A percentile compares a stretch with the other conserved stretches of the same genome.
These are phyloP conservation scores for Marmota flaviventris DNA, from an alignment of 2,113 vertebrate species.

Conservation along the genomic window DNA sequence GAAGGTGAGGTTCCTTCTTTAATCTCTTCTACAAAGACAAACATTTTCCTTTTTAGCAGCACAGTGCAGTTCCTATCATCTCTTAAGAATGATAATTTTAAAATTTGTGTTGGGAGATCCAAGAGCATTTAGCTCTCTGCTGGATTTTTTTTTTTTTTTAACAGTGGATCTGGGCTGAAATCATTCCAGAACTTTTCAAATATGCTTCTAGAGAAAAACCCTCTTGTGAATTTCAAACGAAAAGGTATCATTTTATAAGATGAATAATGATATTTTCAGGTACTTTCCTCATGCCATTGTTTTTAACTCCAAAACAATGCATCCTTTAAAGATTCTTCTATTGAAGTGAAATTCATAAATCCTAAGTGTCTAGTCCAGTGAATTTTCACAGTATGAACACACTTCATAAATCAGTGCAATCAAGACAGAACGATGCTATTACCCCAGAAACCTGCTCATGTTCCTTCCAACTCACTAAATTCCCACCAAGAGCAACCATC, in stretches of 20 bases:
- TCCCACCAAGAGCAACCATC: neutral
- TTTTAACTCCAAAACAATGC: conserved; percentile 55
- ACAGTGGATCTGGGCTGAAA: conserved; percentile 41
- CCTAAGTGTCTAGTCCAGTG: neutral
- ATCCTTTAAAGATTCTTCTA: conserved; percentile 47
- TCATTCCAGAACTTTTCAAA: conserved; percentile 56
- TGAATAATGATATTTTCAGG: conserved; percentile 41
- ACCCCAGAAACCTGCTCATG: neutral
- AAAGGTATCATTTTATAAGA: conserved; percentile 23
- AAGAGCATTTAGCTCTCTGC: conserved; percentile 34
- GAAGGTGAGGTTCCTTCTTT: conserved; percentile 18
- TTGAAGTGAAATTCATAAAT: conserved; percentile 22
- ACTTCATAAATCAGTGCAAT: neutral
- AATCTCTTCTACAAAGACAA: conserved; percentile 48
- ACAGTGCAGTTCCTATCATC: neutral
- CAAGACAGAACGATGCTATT: neutral
- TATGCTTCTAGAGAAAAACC: conserved; percentile 39
- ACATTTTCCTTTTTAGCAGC: conserved; percentile 53
- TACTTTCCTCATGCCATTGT: conserved; percentile 27
- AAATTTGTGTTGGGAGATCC: conserved; percentile 33
- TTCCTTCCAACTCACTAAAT: neutral
- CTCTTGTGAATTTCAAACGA: conserved; percentile 52
- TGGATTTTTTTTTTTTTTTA: conserved; percentile 36
- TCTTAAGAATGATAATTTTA: conserved; percentile 9
- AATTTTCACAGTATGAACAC: neutral